Base-by-base conservation (phyloP, 2,113 vertebrate species). In the Malaclemys terrapin region DNA sequence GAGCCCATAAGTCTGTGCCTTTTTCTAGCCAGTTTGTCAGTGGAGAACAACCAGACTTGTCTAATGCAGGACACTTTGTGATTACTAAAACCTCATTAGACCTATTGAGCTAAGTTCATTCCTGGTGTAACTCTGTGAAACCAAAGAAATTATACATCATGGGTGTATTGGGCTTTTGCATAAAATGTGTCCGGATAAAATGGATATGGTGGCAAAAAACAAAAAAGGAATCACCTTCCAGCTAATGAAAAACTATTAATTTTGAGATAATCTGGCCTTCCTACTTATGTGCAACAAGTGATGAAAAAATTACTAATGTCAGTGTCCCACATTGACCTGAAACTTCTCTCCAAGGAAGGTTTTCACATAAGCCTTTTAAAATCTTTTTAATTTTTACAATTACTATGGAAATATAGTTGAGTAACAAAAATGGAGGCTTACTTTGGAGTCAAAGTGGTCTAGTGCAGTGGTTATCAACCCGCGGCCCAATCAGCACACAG, bases 51-150 rank as follows among this genome's bases (percentile, higher is more conserved):
- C 42, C 69, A 75, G 76, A 49, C 31, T 80, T 75, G 0, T 69
- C 80, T 6, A 35, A 3, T 25, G 69, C 65, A 0, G 81, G 83
- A 16, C 0, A 5, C 29, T 1, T 42, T 5, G 0, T 1, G 35
- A 54, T 1, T 54, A 2, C 50, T 0, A 47, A 2, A 49, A 82
- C n/a, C 84, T 88, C 13, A 57, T n/a, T 25, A 90, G 57, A 52
- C 59, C 80, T 2, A 59, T 2, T 57, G 80, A 35, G 31, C 84
- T 79, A 27, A 27, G 52, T 1, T 4, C 31, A 72, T 72, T n/a
- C 9, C n/a, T 22, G n/a, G n/a, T 6, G n/a, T 72, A 38, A 72
- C 19, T 69, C 65, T 8, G 10, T 38, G 65, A 72, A 20, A 22
- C 65, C n/a, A 38, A 38, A 38, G 65, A 35, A 69, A 69, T 69